phyloP scores from a whole-genome alignment of 2,888 invertebrate species.

The Cryptus viduatorius region DNA sequence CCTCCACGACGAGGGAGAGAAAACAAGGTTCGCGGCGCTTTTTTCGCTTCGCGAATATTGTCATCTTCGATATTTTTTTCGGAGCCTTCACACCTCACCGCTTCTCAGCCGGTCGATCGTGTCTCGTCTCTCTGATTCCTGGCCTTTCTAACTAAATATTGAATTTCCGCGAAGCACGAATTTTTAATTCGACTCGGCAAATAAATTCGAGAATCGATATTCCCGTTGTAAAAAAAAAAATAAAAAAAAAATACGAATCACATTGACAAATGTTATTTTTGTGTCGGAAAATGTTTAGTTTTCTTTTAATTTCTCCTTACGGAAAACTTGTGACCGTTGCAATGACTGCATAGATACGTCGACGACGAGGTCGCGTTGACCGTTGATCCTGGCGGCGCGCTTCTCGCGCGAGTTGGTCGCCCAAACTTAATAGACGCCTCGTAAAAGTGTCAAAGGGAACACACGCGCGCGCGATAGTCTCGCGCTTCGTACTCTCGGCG shows the following conservation, averaged over 20 bases:
- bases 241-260: background rate
- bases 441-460: conserved; percentile 45
- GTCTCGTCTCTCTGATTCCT: background rate
- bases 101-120: background rate
- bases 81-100: conserved; percentile 56
- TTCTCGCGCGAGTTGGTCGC: conserved; percentile 13
- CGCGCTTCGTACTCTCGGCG: conserved; percentile 21
- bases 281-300: background rate
- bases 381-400: conserved; percentile 40
- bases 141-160: conserved; percentile 26
- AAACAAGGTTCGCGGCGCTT: background rate
- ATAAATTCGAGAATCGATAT: background rate
- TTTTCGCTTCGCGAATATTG: conserved; percentile 7
- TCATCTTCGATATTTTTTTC: conserved; percentile 56
- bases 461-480: conserved; percentile 5
- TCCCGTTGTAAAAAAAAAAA: background rate
- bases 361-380: conserved; percentile 24
- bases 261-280: too few relatives aligned
- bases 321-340: conserved; percentile 8
- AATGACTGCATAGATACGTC: background rate
- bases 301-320: background rate
- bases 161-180: conserved; percentile 26
- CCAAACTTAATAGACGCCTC: conserved; percentile 33
- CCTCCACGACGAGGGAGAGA: background rate
- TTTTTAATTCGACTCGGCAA: background rate